Evolutionary conservation across 53 echinoderm and acorn worm genomes (phyloP).

Genomic region (Arbacia lixula): DNA sequence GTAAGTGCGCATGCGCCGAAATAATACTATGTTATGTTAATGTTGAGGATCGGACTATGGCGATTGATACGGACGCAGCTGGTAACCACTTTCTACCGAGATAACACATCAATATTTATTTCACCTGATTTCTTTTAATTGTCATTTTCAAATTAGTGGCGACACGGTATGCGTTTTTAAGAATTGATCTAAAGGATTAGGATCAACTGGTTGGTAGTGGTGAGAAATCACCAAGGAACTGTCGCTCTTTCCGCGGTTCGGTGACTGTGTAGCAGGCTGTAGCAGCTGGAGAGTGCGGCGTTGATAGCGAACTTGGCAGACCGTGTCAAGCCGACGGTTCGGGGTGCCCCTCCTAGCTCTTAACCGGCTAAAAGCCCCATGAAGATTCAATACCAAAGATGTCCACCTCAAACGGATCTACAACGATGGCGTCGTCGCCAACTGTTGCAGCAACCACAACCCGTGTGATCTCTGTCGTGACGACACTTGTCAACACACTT

Average conservation of each 20-base stretch:
- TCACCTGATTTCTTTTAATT: no score
- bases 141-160: no score
- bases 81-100: neutral
- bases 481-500: conserved; percentile 32
- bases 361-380: conserved; percentile 2
- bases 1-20: conserved; percentile 15
- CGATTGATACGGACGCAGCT: neutral
- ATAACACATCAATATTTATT: neutral
- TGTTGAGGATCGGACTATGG: neutral
- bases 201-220: no score
- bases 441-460: conserved; percentile 18
- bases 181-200: no score
- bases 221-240: no score
- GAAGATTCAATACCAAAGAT: conserved; percentile 19
- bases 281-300: conserved; percentile 7
- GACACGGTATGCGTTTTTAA: no score
- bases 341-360: conserved; percentile 2
- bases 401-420: conserved; percentile 17
- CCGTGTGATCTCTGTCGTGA: neutral
- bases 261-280: conserved; percentile 23
- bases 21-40: neutral
- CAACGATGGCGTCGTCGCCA: neutral
- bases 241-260: conserved; percentile 19
- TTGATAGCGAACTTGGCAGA: conserved; percentile 30
- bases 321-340: neutral